Evolutionary conservation across 2,888 invertebrate species (phyloP).

Genomic region (Dermolepida albohirtum): DNA sequence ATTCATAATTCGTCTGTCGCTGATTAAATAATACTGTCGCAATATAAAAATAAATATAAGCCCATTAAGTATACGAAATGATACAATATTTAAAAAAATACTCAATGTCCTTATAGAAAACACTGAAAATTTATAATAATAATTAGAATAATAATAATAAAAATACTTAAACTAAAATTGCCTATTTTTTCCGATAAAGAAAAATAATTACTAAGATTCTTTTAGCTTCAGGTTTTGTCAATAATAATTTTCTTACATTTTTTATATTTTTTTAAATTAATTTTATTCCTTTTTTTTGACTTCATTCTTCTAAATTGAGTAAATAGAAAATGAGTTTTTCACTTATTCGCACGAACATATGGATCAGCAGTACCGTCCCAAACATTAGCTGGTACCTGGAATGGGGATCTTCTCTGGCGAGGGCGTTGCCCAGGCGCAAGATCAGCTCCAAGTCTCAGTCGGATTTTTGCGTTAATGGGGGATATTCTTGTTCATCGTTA

Average conservation of each 20-base stretch:
- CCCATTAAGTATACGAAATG: constrained; percentile 19
- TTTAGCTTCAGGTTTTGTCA: constrained; percentile 5
- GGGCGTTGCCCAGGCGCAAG: constrained; percentile 47
- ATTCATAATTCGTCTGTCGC: neutral
- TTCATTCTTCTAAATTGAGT: constrained; percentile 53
- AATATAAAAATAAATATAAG: neutral
- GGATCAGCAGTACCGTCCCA: constrained; percentile 59
- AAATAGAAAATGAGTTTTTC: constrained; percentile 61
- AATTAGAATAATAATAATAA: neutral
- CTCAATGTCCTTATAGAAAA: constrained; percentile 16
- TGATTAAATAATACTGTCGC: constrained; percentile 25
- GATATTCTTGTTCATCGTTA: constrained; percentile 86
- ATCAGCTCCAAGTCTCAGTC: constrained; percentile 62
- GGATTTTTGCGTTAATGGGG: constrained; percentile 77
- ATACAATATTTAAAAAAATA: constrained; percentile 3
- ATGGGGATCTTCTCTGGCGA: constrained; percentile 46
- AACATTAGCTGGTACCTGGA: constrained; percentile 57
- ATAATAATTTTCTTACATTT: constrained; percentile 32
- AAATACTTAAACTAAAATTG: constrained; percentile 19
- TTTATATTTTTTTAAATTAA: constrained; percentile 24
- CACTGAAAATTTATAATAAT: constrained; percentile 4
- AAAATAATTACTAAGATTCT: neutral
- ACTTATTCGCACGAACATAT: constrained; percentile 58
- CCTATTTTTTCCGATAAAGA: neutral
- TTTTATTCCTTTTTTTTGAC: constrained; percentile 14